These are phyloP conservation scores for Chionis minor DNA, from an alignment of 2,113 vertebrate species.

Conservation along the genomic window DNA sequence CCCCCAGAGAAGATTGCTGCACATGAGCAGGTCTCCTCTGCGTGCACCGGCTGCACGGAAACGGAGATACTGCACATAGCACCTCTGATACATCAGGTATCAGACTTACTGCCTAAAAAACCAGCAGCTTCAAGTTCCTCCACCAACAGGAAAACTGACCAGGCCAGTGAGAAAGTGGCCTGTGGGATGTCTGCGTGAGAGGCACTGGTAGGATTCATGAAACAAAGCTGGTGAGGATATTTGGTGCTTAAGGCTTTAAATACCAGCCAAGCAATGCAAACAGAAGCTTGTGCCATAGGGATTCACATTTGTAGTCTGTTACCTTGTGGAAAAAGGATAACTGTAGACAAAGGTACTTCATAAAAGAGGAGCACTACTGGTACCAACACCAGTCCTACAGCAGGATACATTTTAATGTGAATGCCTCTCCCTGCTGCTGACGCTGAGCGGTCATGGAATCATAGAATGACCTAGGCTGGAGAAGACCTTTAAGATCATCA, in stretches of 20 bases:
- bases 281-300: neutral
- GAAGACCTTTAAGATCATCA: neutral
- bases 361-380: neutral
- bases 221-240: neutral
- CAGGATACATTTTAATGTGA: neutral
- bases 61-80: neutral
- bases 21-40: neutral
- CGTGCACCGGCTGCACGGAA: neutral
- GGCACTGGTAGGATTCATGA: neutral
- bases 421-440: neutral
- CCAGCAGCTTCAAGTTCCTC: neutral
- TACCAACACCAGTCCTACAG: neutral
- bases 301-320: neutral
- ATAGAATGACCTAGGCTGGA: neutral
- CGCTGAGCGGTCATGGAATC: neutral
- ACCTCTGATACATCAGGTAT: neutral
- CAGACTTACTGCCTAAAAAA: neutral
- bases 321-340: neutral
- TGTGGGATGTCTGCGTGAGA: neutral
- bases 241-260: neutral
- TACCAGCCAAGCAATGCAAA: neutral
- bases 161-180: neutral
- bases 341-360: neutral
- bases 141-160: neutral
- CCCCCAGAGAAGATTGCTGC: neutral